Base-by-base conservation (phyloP, 1,140 invertebrate species). In the Heliconius himera region DNA sequence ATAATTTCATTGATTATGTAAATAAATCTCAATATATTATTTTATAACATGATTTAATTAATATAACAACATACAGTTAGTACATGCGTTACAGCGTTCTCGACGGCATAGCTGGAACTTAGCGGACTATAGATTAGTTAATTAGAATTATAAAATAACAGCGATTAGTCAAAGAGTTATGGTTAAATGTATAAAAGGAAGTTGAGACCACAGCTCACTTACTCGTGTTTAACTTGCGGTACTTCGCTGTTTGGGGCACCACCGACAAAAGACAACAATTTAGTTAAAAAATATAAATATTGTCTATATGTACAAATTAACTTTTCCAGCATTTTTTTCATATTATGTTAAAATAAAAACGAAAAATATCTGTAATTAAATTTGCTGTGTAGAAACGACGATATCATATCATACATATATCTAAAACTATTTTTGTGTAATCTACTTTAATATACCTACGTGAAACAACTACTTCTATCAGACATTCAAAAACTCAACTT, bases 121-220 rank as follows among this genome's bases (percentile, higher is more conserved):
- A 85, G 82, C 87, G 88, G 81, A 86, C 80, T 86, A 75, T 81
- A 76, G 77, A 79, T 86, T 76, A 72, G 79, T 86, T 76, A 66
- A 90, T 92, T 92, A 93, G 91, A 93, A 91, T 77, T 88, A 84
- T 89, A 88, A 86, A 85, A 90, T 77, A 84, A 93, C 88, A 91
- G 90, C 86, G 82, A 93, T 94, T 94, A 94, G 92, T 94, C 81
- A 81, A 81, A 89, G 86, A 90, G 91, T 89, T 87, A 91, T 90
- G 81, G 89, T 88, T 88, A 88, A 91, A 89, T 84, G 80, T 88
- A 89, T 87, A 91, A 66, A 91, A 91, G 89, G 85, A 91, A 89
- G 88, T 94, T 93, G 94, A 95, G 95, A 95, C 95, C 95, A 95
- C 95, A 95, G 94, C 95, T 95, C 95, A 95, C 95, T 95, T 94